A percentile compares a stretch with the other conserved stretches of the same genome.
phyloP scores from a whole-genome alignment of 2,888 invertebrate species.

The Agrypnus murinus region DNA sequence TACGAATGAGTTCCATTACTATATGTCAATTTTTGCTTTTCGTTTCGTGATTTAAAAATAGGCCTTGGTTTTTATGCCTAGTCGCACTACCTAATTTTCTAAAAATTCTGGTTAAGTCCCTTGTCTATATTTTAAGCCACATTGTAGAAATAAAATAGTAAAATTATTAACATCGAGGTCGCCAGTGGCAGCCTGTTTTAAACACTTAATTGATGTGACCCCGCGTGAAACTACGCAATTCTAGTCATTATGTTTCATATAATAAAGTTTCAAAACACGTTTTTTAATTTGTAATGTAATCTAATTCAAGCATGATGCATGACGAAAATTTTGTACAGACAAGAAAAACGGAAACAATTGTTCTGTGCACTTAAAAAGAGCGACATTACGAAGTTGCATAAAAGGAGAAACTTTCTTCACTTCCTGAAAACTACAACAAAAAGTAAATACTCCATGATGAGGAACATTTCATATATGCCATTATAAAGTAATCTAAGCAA shows the following conservation, averaged over 20 bases:
- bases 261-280: slow-evolving; percentile 13
- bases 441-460: too few relatives aligned
- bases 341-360: slow-evolving; percentile 6
- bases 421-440: too few relatives aligned
- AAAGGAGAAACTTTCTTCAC: too few relatives aligned
- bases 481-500: too few relatives aligned
- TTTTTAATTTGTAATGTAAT: slow-evolving; percentile 11
- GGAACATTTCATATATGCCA: too few relatives aligned
- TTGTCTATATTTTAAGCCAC: not conserved
- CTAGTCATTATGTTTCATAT: slow-evolving; percentile 8
- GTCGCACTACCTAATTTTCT: not conserved
- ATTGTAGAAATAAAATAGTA: slow-evolving; percentile 7
- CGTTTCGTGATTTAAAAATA: too few relatives aligned
- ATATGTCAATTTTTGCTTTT: too few relatives aligned
- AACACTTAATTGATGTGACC: slow-evolving; percentile 28
- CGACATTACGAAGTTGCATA: too few relatives aligned
- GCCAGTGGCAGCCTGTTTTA: not conserved
- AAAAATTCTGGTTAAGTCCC: slow-evolving; percentile 2
- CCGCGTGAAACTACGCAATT: slow-evolving; percentile 7
- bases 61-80: not conserved
- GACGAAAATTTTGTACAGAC: not conserved
- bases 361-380: not conserved
- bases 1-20: too few relatives aligned
- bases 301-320: not conserved
- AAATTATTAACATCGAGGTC: slow-evolving; percentile 9